phyloP scores from a whole-genome alignment of 35 echinoderm and acorn worm genomes.

The Ophioderma brevispina region DNA sequence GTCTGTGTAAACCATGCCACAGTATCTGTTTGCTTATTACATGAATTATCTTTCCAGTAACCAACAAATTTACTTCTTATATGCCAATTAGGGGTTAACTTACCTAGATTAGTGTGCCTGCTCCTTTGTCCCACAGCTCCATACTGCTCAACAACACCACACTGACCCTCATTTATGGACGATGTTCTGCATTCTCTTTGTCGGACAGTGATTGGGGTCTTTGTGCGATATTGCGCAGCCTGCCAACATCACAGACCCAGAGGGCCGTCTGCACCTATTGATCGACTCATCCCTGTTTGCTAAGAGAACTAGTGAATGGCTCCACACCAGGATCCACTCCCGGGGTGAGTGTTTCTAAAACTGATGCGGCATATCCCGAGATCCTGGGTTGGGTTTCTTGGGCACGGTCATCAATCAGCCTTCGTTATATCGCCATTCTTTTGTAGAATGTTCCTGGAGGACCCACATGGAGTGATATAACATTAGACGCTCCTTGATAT shows the following conservation, averaged over 20 bases:
- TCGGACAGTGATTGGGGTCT: constrained; percentile 70
- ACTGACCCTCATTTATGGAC: constrained; percentile 82
- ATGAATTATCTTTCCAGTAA: no score
- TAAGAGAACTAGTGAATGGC: neutral
- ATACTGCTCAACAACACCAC: constrained; percentile 71
- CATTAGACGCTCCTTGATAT: constrained; percentile 42
- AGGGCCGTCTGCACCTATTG: constrained; percentile 49
- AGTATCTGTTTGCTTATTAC: no score
- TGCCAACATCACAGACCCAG: constrained; percentile 23
- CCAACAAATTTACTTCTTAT: no score
- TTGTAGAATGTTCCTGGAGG: neutral
- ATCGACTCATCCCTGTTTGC: constrained; percentile 68
- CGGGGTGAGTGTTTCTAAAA: neutral
- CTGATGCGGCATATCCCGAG: neutral
- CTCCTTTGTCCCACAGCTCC: constrained; percentile 91
- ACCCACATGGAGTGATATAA: constrained; percentile 64
- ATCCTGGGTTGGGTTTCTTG: neutral
- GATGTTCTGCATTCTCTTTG: constrained; percentile 41
- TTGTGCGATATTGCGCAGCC: constrained; percentile 65
- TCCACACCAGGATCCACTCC: neutral
- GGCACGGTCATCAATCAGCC: constrained; percentile 66
- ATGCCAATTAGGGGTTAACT: no score
- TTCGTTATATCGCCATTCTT: constrained; percentile 7
- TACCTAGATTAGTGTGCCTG: constrained; percentile 78
- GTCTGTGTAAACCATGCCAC: no score